Evolutionary conservation across 2,113 vertebrate genomes (phyloP), one percentile per base, ranked within the genome.

Genomic region (Neotoma lepida): DNA sequence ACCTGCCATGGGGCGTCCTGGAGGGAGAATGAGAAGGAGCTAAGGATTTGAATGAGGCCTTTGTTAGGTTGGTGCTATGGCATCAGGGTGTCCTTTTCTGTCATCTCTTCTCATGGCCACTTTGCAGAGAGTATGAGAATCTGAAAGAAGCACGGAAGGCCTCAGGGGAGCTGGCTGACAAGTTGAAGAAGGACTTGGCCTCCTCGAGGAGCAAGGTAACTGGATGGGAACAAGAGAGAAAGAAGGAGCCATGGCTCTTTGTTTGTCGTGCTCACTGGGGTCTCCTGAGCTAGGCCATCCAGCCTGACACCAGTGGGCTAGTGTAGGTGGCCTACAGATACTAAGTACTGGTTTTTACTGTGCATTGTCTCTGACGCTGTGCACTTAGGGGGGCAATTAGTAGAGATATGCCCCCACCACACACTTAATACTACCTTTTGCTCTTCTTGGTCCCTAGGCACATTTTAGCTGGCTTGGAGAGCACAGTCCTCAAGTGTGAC

Each of bases 81-180:
- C 30, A n/a, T 24, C 41, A n/a, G 58, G 12, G 49, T 73, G 30
- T 85, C 35, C 33, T 13, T 0, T n/a, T 89, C 33, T 71, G 86
- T 70, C 58, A 20, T 68, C n/a, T 77, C 70, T 95, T 61, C 86
- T 56, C 4, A 1, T 90, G 88, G 20, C 90, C 13, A 78, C n/a
- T 96, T 96, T 95, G n/a, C 93, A 99, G 99, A 98, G 99, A 99
- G 95, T 99, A 99, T 3, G 99, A 99, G 88, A 99, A 98, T 94
- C 98, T 99, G 70, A 99, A 99, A 96, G 99, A 98, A 58, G 98
- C 98, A 77, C 97, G 98, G 90, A 99, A 99, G 95, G 97, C 98
- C 8, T 99, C 99, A 39, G 98, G 98, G 86, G 99, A 99, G 71
- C 98, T 98, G 97, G 98, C 99, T 86, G 99, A 99, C 97, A 99